A percentile compares a stretch with the other conserved stretches of the same genome.
Conservation (phyloP, 2,113 vertebrate species). For the Zosterops hypoxanthus region DNA sequence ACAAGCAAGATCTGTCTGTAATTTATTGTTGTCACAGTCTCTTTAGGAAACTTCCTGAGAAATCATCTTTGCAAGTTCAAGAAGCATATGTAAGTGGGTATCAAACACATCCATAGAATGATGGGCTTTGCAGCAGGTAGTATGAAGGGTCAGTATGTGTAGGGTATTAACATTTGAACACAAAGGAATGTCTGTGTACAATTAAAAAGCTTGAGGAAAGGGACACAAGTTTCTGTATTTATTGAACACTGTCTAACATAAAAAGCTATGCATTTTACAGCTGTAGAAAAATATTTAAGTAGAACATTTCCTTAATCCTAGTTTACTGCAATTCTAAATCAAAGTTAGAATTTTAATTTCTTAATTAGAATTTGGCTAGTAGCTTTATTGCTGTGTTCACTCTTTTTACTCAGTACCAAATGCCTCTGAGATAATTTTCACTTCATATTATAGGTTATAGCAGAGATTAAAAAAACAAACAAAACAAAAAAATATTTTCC, state of each 20-base stretch:
- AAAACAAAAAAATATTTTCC: background rate
- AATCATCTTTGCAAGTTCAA: background rate
- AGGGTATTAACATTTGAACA: background rate
- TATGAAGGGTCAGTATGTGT: background rate
- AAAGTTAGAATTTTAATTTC: background rate
- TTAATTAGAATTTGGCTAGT: no score
- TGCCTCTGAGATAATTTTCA: background rate
- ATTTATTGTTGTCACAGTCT: background rate
- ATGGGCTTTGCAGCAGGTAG: background rate
- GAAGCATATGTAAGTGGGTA: background rate
- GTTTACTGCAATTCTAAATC: background rate
- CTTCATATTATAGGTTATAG: background rate
- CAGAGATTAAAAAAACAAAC: background rate
- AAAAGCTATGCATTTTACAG: background rate
- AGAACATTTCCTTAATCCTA: background rate
- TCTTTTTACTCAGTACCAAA: background rate
- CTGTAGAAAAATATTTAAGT: background rate
- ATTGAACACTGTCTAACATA: background rate
- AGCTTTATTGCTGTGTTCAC: background rate
- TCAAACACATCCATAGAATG: background rate
- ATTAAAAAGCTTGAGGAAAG: background rate
- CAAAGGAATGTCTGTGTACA: background rate
- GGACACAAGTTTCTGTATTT: background rate
- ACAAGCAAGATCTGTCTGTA: background rate
- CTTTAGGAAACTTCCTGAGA: background rate